These are phyloP conservation scores for Lepidonotus clava DNA, from an alignment of 2,888 invertebrate species.

Conservation along the genomic window DNA sequence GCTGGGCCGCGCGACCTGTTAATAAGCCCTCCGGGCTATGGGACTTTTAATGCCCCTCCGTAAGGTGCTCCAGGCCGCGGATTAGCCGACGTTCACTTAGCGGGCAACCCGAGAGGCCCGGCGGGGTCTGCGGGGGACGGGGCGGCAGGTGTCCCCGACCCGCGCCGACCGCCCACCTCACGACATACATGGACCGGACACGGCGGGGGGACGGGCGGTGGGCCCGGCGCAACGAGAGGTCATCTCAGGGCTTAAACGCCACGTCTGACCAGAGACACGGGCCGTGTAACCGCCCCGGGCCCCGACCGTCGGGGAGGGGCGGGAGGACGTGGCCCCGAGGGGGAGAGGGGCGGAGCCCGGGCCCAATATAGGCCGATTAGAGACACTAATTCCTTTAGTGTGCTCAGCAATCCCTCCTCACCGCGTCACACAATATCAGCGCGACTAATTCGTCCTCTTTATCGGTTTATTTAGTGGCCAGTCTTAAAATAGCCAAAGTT, in stretches of 20 bases:
- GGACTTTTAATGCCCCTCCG: not conserved
- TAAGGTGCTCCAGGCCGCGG: not conserved
- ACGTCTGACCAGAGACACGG: no score
- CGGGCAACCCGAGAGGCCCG: not conserved
- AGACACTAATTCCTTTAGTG: not conserved
- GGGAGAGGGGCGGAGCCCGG: not conserved
- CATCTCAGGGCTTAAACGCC: no score
- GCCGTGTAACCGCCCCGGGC: not conserved
- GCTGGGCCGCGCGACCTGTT: no score
- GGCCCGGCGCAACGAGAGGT: no score
- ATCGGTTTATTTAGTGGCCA: no score
- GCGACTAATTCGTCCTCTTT: no score
- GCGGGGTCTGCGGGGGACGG: not conserved
- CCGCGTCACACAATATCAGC: no score
- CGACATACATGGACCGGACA: not conserved
- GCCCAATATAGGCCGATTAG: conserved; percentile 5
- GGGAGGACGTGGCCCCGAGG: no score
- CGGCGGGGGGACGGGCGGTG: not conserved
- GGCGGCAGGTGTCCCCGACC: not conserved
- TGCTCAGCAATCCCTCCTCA: no score
- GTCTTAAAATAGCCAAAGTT: no score
- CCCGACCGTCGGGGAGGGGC: not conserved
- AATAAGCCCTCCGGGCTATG: no score
- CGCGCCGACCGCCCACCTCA: not conserved
- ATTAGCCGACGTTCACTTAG: conserved; percentile 38